Conservation (phyloP, 2,797 vertebrate genomes). For the Graptemys geographica region DNA sequence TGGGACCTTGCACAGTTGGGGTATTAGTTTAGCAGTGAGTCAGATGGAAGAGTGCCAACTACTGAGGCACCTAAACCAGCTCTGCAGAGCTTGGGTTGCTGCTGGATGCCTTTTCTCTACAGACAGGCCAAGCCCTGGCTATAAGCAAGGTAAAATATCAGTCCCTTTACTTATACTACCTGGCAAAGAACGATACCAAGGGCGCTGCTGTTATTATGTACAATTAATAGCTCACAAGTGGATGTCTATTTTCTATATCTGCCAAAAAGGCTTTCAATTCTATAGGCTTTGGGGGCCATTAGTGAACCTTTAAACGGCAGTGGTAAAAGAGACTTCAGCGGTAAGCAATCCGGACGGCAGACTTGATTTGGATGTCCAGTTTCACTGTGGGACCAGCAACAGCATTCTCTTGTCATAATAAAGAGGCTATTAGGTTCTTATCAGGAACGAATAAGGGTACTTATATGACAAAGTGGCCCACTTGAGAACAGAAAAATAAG, state of each 20-base stretch:
- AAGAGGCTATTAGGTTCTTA: constrained; percentile 1
- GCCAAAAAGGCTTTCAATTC: background rate
- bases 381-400: background rate
- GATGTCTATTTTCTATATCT: background rate
- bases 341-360: background rate
- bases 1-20: accelerated
- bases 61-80: background rate
- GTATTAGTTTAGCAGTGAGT: constrained; percentile 1
- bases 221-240: background rate
- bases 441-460: background rate
- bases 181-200: background rate
- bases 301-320: background rate
- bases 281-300: background rate
- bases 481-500: background rate
- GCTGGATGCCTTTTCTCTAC: background rate
- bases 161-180: background rate
- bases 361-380: background rate
- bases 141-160: background rate
- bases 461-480: background rate
- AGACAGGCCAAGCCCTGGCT: background rate
- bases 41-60: background rate
- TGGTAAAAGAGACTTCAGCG: background rate
- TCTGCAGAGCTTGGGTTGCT: background rate
- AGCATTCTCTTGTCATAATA: background rate
- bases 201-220: background rate